Base-by-base conservation (phyloP, 2,113 vertebrate genomes). In the Madoqua kirkii region DNA sequence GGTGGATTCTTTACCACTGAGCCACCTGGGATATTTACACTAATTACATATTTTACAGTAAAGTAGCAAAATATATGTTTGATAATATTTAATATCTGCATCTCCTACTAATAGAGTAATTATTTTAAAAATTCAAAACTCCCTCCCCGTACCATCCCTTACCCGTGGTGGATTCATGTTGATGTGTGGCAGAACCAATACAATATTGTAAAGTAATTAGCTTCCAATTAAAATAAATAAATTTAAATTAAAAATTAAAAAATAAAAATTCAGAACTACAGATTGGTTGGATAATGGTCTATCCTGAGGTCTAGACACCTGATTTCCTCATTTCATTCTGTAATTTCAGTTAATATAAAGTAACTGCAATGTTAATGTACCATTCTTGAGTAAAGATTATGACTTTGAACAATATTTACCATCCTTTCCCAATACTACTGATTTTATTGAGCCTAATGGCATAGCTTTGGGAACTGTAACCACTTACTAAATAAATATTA, bases 401-500 rank as follows among this genome's bases (percentile, higher is more conserved):
- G 85, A 82, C 40, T 97, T 60, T 91, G 36, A 93, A 92, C 71
- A 78, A 40, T 21, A 57, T 33, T 40, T n/a, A 6, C 21, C 23
- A 50, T 76, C 31, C 8, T 79, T 88, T 83, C 57, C 50, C 67
- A n/a, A 48, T 55, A 84, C 48, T 43, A 78, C 12, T 29, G 33
- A 76, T 67, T 64, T 87, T 79, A 74, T 0, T 74, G 23, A 92
- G 54, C 16, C 33, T 91, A 91, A 83, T 21, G 62, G 31, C 12
- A 52, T 4, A 48, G 27, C 40, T 89, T 74, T 40, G 36, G 57
- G 84, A 79, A 6, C 45, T 79, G 43, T 81, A 97, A 94, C 82
- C 87, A 89, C 48, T 45, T 95, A 60, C 95, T 98, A 92, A 96
- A 97, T 85, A 98, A 98, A 88, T 50, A 96, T 64, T 94, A 93